Base-by-base conservation (phyloP, 2,113 vertebrate species). In the Megaptera novaeangliae region DNA sequence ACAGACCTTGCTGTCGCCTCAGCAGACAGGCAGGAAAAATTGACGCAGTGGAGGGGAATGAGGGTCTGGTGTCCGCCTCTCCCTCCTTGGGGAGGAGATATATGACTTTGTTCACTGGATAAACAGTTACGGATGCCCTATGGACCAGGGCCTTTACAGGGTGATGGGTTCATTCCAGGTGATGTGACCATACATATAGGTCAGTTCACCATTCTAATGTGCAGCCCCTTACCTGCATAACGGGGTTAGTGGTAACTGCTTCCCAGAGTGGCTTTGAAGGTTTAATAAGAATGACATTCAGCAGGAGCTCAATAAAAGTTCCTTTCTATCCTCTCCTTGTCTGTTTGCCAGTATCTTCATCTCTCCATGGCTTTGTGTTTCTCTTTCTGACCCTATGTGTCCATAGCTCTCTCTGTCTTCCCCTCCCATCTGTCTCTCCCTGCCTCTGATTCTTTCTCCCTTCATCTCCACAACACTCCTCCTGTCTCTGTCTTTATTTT, bases 1-100 rank as follows among this genome's bases (percentile, higher is more conserved):
- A 97, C 97, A 95, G 95, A 96, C 91, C 57, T 95, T 64, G 78
- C 93, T 80, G 81, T 86, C 23, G n/a, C 71, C 69, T 82, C 88
- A 75, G 57, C 74, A 94, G 83, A 83, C 71, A 88, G 36, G 75
- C 77, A 89, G 80, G 72, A 97, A 94, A 95, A 94, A 97, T 63
- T n/a, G n/a, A 68, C 85, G 97, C 88, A 75, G 77, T 52, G 75
- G 27, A 75, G 55, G 85, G 57, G 72, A 94, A 64, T 87, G 71
- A 39, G 41, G 72, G 55, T 80, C 59, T 55, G 36, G 84, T 85
- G n/a, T 77, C 80, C 55, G 77, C 7, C 44, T 74, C 49, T 80
- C 64, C 39, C 36, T 92, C 77, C 39, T 77, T 68, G 59, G n/a
- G 77, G 80, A 92, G 36, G 64, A 83, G 49, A 68, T 49, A 57